phyloP scores from a whole-genome alignment of 1,140 invertebrate genomes.

The Musca domestica region DNA sequence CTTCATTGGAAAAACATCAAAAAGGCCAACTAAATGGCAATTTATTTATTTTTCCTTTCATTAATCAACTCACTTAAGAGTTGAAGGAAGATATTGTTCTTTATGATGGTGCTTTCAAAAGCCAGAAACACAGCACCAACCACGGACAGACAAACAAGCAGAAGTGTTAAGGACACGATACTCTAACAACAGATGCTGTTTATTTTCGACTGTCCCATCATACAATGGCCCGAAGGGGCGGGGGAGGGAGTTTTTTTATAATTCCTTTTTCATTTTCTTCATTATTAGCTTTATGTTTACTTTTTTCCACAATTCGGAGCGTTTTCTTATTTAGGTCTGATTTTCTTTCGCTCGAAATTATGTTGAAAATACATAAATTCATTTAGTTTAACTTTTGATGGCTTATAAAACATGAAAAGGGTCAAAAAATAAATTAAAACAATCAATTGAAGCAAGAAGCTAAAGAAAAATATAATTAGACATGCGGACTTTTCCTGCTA shows the following conservation, averaged over 20 bases:
- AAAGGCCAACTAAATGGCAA: constrained; percentile 17
- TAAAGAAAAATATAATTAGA: no score
- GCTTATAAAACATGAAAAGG: constrained; percentile 10
- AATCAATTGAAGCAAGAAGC: constrained; percentile 5
- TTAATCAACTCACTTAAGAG: constrained; percentile 17
- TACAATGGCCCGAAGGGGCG: no score
- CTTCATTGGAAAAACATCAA: constrained; percentile 11
- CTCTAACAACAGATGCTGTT: no score
- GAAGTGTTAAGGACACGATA: not conserved
- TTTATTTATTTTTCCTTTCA: constrained; percentile 20
- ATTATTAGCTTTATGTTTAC: constrained; percentile 10
- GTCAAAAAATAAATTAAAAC: constrained; percentile 17
- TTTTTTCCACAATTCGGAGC: not conserved
- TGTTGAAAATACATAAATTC: not conserved
- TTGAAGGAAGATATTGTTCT: constrained; percentile 1
- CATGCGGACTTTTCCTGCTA: no score
- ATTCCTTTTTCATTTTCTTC: not conserved
- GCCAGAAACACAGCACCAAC: not conserved
- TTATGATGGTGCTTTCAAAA: not conserved
- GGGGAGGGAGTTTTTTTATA: not conserved
- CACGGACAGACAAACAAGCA: not conserved
- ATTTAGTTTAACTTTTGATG: constrained; percentile 14
- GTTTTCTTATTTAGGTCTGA: no score
- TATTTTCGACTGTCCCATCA: no score
- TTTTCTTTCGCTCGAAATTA: no score